phyloP scores from a whole-genome alignment of 1,140 invertebrate species.

The Penaeus vannamei region DNA sequence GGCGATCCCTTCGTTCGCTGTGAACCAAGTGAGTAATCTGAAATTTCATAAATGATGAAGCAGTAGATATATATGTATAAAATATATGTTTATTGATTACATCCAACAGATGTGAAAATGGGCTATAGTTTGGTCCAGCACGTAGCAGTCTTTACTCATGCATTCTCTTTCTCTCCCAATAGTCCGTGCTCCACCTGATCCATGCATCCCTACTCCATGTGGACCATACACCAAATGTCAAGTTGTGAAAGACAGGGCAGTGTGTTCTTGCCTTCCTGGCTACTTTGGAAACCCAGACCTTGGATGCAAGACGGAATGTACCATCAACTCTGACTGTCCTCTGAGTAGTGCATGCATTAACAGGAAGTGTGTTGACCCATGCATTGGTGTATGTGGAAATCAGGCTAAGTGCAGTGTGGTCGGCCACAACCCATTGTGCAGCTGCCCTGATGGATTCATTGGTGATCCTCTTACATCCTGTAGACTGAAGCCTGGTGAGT shows the following conservation, averaged over 20 bases:
- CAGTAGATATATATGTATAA: conserved; percentile 1
- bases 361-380: conserved; percentile 82
- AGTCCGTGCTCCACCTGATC: conserved; percentile 71
- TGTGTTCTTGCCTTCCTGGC: conserved; percentile 69
- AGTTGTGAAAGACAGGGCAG: conserved; percentile 78
- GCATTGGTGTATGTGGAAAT: conserved; percentile 72
- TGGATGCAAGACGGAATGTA: conserved; percentile 81
- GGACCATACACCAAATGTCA: conserved; percentile 81
- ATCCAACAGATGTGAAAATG: too few species aligned
- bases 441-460: conserved; percentile 83
- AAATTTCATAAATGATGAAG: too few species aligned
- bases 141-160: neutral
- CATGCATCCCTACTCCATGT: conserved; percentile 79
- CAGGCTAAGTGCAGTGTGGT: conserved; percentile 70
- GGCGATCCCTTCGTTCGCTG: conserved; percentile 80
- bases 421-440: conserved; percentile 76
- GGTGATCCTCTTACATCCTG: conserved; percentile 86
- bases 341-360: conserved; percentile 85
- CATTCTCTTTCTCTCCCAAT: conserved; percentile 12
- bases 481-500: conserved; percentile 70
- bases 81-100: too few species aligned
- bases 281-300: conserved; percentile 71
- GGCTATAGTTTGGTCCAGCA: too few species aligned
- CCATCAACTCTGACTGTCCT: conserved; percentile 84
- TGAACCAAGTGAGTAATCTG: conserved; percentile 61